These are phyloP conservation scores for Nothoprocta pentlandii DNA, from an alignment of 2,113 vertebrate species.

Conservation along the genomic window DNA sequence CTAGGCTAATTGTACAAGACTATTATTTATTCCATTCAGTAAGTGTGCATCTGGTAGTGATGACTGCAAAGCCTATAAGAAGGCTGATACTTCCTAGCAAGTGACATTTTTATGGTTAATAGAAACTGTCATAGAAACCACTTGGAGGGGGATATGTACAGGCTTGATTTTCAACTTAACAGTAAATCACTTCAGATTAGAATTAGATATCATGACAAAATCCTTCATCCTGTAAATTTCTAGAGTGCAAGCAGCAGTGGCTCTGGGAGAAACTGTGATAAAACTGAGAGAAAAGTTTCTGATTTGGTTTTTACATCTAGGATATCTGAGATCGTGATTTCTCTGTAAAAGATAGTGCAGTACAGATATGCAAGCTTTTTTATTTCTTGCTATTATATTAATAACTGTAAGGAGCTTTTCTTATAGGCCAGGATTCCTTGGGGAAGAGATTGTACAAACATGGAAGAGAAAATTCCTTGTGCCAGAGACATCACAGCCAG, in stretches of 20 bases:
- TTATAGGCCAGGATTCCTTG: neutral
- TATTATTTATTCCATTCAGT: slow-evolving; percentile 68
- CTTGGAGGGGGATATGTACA: slow-evolving; percentile 57
- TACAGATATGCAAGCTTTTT: neutral
- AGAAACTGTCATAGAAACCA: slow-evolving; percentile 65
- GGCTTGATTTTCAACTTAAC: slow-evolving; percentile 65
- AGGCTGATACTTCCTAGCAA: slow-evolving; percentile 68
- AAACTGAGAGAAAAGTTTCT: slow-evolving; percentile 52
- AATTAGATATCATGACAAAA: slow-evolving; percentile 68
- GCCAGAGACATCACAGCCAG: neutral
- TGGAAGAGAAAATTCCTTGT: neutral
- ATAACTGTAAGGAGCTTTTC: neutral
- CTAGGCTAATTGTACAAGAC: slow-evolving; percentile 51
- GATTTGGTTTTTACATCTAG: slow-evolving; percentile 9
- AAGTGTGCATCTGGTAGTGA: slow-evolving; percentile 60
- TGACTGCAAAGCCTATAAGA: slow-evolving; percentile 69
- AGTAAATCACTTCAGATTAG: slow-evolving; percentile 64
- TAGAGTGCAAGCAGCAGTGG: neutral
- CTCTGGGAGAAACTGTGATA: slow-evolving; percentile 32
- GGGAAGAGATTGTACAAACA: neutral
- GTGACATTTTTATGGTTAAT: slow-evolving; percentile 76
- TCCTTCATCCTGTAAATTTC: slow-evolving; percentile 59
- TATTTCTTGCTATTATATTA: neutral
- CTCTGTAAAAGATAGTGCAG: neutral
- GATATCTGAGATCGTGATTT: neutral